phyloP scores from a whole-genome alignment of 2,888 invertebrate species.

The Tiliacea citrago region DNA sequence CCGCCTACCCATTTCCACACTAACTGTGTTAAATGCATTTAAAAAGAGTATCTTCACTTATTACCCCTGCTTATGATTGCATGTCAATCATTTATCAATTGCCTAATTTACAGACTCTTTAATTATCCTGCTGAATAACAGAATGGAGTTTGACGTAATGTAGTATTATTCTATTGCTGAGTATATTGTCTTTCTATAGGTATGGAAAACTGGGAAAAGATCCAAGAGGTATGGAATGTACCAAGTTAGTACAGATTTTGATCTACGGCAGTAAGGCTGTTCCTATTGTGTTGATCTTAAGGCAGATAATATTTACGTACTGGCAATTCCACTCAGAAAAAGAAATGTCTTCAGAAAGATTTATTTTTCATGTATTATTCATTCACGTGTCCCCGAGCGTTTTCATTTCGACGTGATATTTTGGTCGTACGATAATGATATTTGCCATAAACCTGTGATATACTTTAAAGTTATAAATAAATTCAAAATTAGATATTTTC shows the following conservation, averaged over 20 bases:
- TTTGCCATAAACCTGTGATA: constrained; percentile 77
- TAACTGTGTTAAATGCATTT: constrained; percentile 84
- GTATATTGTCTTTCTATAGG: neutral
- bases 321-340: constrained; percentile 81
- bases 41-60: constrained; percentile 74
- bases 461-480: constrained; percentile 55
- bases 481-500: neutral
- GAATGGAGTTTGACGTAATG: neutral
- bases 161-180: neutral
- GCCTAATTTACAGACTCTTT: neutral
- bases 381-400: constrained; percentile 85
- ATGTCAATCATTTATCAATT: constrained; percentile 55
- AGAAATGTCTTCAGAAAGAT: constrained; percentile 83
- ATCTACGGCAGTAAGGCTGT: constrained; percentile 18
- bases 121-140: neutral
- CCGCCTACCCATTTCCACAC: constrained; percentile 79
- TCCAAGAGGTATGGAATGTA: neutral
- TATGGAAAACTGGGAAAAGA: constrained; percentile 1
- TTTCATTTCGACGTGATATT: constrained; percentile 87
- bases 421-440: constrained; percentile 85
- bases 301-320: constrained; percentile 78
- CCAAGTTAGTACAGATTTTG: constrained; percentile 1
- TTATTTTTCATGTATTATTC: constrained; percentile 89
- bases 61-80: constrained; percentile 61
- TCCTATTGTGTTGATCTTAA: constrained; percentile 72